Evolutionary conservation across 2,797 vertebrate genomes (phyloP).

Genomic region (Buceros bicornis): DNA sequence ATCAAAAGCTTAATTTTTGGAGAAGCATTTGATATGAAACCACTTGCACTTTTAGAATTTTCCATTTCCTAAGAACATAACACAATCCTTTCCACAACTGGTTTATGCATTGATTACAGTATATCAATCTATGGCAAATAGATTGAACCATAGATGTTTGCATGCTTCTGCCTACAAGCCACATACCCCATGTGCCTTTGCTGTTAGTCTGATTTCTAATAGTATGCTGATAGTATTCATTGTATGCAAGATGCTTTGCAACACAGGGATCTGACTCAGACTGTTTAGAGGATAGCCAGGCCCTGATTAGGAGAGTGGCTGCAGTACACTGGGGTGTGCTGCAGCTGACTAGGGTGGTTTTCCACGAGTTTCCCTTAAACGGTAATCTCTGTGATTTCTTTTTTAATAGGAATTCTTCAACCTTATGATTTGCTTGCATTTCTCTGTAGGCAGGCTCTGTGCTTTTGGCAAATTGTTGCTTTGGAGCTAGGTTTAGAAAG

Average conservation of each 20-base stretch:
- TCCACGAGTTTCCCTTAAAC: background rate
- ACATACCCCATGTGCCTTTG: background rate
- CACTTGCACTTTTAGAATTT: constrained; percentile 19
- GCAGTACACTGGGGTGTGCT: background rate
- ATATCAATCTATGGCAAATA: constrained; percentile 18
- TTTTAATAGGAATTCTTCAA: background rate
- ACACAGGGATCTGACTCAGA: background rate
- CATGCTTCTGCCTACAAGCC: constrained; percentile 18
- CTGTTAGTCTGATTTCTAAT: constrained; percentile 18
- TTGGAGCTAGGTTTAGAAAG: background rate
- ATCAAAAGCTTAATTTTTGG: constrained; percentile 33
- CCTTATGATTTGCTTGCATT: background rate
- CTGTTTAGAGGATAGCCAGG: background rate
- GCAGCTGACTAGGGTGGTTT: background rate
- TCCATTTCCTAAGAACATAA: constrained; percentile 26
- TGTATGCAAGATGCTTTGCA: background rate
- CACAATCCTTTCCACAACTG: background rate
- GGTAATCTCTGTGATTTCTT: background rate
- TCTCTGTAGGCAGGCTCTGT: background rate
- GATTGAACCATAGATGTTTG: constrained; percentile 23
- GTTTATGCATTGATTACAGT: constrained; percentile 18
- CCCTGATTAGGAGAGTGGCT: background rate
- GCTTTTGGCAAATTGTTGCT: background rate
- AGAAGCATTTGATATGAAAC: background rate
- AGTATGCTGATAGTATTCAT: background rate